Evolutionary conservation across 2,888 invertebrate species (phyloP).

Genomic region (Drosophila macrothrix): DNA sequence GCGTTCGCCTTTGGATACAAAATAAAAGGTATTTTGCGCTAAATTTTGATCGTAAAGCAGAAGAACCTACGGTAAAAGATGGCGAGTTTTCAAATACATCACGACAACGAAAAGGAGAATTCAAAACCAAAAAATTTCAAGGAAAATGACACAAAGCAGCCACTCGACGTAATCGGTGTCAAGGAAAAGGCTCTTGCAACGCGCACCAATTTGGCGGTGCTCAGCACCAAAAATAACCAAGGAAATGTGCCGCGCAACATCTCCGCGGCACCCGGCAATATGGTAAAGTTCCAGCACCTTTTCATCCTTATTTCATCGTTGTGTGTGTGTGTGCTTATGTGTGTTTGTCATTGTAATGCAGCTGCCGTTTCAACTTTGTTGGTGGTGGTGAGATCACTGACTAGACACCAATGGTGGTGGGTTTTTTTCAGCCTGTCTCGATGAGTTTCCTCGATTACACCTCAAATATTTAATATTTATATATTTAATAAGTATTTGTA

Average conservation of each 20-base stretch:
- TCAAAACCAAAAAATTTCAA: constrained; percentile 54
- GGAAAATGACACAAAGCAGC: constrained; percentile 64
- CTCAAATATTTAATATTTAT: neutral
- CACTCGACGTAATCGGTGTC: constrained; percentile 65
- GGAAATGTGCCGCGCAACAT: constrained; percentile 55
- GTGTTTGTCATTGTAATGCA: constrained; percentile 61
- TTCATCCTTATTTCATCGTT: constrained; percentile 40
- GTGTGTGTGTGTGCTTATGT: constrained; percentile 10
- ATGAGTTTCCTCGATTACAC: constrained; percentile 1
- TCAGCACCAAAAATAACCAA: constrained; percentile 63
- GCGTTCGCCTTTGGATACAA: constrained; percentile 45
- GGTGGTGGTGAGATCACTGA: constrained; percentile 42
- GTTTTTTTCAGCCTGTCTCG: constrained; percentile 23
- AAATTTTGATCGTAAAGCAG: neutral
- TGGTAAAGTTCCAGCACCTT: constrained; percentile 66
- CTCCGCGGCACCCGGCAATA: constrained; percentile 61
- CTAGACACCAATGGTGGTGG: constrained; percentile 50
- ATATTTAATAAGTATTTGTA: constrained; percentile 18
- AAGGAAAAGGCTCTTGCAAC: constrained; percentile 67
- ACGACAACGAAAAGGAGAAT: constrained; percentile 91
- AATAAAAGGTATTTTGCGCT: constrained; percentile 8
- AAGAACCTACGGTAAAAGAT: constrained; percentile 74
- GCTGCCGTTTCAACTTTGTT: constrained; percentile 51
- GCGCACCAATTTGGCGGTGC: constrained; percentile 73
- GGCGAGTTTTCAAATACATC: constrained; percentile 91